Evolutionary conservation across 2,113 vertebrate species (phyloP).

Genomic region (Tetraodon nigroviridis): DNA sequence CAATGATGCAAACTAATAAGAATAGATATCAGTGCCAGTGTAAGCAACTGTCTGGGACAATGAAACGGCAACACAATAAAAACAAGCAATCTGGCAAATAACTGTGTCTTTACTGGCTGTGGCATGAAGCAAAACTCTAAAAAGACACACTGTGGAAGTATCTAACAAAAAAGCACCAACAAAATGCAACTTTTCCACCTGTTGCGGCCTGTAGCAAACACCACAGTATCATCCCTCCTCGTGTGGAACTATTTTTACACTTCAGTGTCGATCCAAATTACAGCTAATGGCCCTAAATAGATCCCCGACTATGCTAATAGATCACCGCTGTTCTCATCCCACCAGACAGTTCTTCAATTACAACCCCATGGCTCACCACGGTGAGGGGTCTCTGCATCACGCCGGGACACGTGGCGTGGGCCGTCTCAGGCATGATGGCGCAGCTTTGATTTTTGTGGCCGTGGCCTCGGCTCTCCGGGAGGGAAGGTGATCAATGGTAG

Average conservation of each 20-base stretch:
- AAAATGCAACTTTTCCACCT: not conserved
- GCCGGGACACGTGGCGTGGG: slow-evolving; percentile 11
- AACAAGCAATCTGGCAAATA: too few relatives aligned
- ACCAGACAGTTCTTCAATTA: slow-evolving; percentile 12
- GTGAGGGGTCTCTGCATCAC: slow-evolving; percentile 19
- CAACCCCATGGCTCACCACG: slow-evolving; percentile 21
- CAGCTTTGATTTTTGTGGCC: slow-evolving; percentile 57
- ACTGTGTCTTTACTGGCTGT: too few relatives aligned
- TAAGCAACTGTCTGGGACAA: too few relatives aligned
- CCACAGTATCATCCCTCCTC: not conserved
- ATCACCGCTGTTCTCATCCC: slow-evolving; percentile 3
- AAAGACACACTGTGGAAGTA: too few relatives aligned
- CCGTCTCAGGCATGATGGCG: slow-evolving; percentile 52
- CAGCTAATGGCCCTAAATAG: slow-evolving; percentile 32
- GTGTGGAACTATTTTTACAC: slow-evolving; percentile 41
- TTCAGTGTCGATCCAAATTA: slow-evolving; percentile 30
- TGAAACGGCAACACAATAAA: too few relatives aligned
- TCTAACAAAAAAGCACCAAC: not conserved
- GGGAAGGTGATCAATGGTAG: slow-evolving; percentile 68
- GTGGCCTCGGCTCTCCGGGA: slow-evolving; percentile 44
- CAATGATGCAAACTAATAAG: too few relatives aligned
- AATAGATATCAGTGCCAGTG: too few relatives aligned
- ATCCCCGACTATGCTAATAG: slow-evolving; percentile 26
- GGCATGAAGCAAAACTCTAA: too few relatives aligned
- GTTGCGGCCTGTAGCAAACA: slow-evolving; percentile 5